Conservation (phyloP, 2,113 vertebrate genomes). For the Engraulis encrasicolus region DNA sequence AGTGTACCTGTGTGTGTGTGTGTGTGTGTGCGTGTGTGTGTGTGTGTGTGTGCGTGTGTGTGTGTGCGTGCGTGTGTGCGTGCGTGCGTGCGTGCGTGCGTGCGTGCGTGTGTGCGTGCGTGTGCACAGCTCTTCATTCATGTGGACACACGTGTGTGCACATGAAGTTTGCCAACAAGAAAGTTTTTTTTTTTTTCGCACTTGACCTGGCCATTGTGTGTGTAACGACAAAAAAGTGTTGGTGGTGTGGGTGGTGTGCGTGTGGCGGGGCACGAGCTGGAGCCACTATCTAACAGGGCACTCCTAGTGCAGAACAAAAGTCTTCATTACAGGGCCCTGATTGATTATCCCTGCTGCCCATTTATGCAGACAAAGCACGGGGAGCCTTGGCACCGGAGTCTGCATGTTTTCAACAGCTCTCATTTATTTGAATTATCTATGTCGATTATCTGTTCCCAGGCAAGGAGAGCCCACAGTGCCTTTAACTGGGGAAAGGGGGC, state of each 20-base stretch:
- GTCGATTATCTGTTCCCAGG: conserved; percentile 21
- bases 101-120: background rate
- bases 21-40: background rate
- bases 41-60: background rate
- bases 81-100: too few relatives aligned
- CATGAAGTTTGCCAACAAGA: background rate
- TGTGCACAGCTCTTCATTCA: background rate
- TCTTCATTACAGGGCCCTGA: conserved; percentile 45
- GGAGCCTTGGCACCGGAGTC: background rate
- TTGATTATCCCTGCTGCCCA: conserved; percentile 40
- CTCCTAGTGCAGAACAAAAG: conserved; percentile 35
- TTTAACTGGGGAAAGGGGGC: conserved; percentile 51
- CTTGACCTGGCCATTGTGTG: background rate
- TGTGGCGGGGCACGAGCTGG: too few relatives aligned
- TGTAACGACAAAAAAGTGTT: background rate
- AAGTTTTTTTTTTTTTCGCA: background rate
- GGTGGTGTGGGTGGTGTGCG: too few relatives aligned
- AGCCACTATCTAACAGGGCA: conserved; percentile 18
- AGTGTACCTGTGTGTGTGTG: too few relatives aligned
- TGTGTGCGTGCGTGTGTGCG: too few relatives aligned
- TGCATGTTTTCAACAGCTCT: conserved; percentile 23
- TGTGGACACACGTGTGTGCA: background rate
- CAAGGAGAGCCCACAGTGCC: conserved; percentile 29
- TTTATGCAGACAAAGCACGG: conserved; percentile 30
- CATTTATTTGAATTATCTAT: conserved; percentile 48